phyloP scores from a whole-genome alignment of 2,797 vertebrate genomes.

The Gymnopithys bicolor region DNA sequence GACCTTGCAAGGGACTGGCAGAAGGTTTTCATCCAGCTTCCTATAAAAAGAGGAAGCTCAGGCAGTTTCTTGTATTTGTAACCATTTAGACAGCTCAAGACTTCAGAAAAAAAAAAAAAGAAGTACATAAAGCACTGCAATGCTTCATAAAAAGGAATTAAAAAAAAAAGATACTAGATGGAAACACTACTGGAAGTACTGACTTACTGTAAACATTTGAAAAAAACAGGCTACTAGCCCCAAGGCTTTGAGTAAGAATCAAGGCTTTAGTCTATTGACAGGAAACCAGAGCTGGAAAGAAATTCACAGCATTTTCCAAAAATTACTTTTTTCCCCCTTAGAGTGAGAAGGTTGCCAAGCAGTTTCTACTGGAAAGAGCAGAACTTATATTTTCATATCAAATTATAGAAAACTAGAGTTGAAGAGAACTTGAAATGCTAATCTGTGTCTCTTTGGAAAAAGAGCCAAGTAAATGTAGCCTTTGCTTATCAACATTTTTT shows the following conservation, averaged over 20 bases:
- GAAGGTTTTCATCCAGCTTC: background rate
- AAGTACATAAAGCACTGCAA: background rate
- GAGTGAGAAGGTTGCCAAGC: conserved; percentile 3
- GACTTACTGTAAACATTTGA: background rate
- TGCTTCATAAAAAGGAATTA: background rate
- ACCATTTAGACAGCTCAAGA: background rate
- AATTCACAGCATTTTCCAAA: conserved; percentile 24
- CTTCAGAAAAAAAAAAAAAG: background rate
- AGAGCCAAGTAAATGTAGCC: background rate
- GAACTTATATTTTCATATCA: background rate
- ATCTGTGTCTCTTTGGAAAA: background rate
- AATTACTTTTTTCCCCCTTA: background rate
- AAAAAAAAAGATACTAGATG: background rate
- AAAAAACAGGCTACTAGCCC: background rate
- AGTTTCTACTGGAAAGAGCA: background rate
- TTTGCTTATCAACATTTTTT: background rate
- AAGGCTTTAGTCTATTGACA: conserved; percentile 3
- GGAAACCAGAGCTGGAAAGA: conserved; percentile 23
- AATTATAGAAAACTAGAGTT: background rate
- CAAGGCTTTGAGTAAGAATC: background rate
- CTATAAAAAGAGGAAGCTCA: background rate
- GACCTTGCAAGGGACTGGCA: background rate
- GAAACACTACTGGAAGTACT: background rate
- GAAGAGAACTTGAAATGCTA: background rate
- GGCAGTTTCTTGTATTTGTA: background rate